Conservation (phyloP, 37 sponge, comb jelly and placozoan genomes). For the Tethya wilhelma region DNA sequence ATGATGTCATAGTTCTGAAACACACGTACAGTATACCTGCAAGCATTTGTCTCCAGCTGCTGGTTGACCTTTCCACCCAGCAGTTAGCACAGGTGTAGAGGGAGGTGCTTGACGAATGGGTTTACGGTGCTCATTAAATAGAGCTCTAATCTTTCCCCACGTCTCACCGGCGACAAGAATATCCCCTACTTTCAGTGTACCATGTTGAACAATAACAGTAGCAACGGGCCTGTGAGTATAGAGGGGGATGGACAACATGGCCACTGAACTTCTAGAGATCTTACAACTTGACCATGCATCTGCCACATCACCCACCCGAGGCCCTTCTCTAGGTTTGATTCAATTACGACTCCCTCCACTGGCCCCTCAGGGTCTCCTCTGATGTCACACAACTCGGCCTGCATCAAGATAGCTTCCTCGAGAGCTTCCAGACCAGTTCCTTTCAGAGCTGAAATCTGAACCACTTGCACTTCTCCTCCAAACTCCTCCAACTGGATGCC, state of each 20-base stretch:
- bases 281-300: not conserved
- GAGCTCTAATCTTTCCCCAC: conserved; percentile 67
- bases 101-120: conserved; percentile 45
- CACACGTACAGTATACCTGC: conserved; percentile 29
- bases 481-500: conserved; percentile 83
- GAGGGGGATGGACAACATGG: not conserved
- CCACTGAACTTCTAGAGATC: not conserved
- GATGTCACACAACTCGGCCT: conserved; percentile 68
- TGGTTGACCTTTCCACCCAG: conserved; percentile 81
- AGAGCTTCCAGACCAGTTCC: conserved; percentile 60
- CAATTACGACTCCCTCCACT: conserved; percentile 77
- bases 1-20: not conserved
- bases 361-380: conserved; percentile 58
- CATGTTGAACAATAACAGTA: conserved; percentile 74
- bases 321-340: conserved; percentile 58
- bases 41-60: conserved; percentile 64
- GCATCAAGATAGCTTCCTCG: conserved; percentile 73
- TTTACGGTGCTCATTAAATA: conserved; percentile 42
- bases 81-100: conserved; percentile 73
- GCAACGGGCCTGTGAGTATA: conserved; percentile 57
- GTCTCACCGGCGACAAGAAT: conserved; percentile 59
- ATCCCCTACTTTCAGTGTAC: conserved; percentile 60
- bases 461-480: conserved; percentile 85
- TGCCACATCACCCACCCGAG: conserved; percentile 55
- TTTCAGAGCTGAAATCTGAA: conserved; percentile 88